phyloP scores from a whole-genome alignment of 2,797 vertebrate species.

The Anolis apletophallus region DNA sequence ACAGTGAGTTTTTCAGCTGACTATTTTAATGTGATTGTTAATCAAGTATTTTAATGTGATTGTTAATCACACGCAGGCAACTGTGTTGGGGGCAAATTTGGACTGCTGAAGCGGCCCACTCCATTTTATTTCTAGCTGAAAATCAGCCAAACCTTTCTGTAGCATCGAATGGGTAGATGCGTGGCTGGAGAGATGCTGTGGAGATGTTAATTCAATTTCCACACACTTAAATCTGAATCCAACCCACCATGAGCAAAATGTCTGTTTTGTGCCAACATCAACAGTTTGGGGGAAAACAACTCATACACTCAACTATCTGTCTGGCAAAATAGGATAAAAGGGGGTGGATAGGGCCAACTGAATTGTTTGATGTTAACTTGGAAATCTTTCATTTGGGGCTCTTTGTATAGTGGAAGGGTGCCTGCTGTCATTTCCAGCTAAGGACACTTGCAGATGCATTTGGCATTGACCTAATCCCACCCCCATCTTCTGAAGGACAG shows the following conservation, averaged over 20 bases:
- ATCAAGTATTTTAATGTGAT: background rate
- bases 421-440: background rate
- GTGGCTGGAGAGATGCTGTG: background rate
- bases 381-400: background rate
- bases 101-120: too few species aligned
- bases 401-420: background rate
- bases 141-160: background rate
- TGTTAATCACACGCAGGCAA: too few species aligned
- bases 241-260: too few species aligned
- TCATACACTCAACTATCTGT: background rate
- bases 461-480: background rate
- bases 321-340: background rate
- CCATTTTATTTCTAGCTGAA: too few species aligned
- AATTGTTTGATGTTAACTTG: constrained; percentile 15
- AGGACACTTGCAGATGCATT: constrained; percentile 17
- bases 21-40: too few species aligned
- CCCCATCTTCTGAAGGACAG: background rate
- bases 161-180: background rate
- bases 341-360: background rate
- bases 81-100: too few species aligned
- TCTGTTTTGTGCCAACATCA: background rate
- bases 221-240: background rate
- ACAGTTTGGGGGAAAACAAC: background rate
- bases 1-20: background rate
- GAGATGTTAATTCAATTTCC: background rate